Conservation (phyloP, 2,113 vertebrate genomes). For the Megalops atlanticus region DNA sequence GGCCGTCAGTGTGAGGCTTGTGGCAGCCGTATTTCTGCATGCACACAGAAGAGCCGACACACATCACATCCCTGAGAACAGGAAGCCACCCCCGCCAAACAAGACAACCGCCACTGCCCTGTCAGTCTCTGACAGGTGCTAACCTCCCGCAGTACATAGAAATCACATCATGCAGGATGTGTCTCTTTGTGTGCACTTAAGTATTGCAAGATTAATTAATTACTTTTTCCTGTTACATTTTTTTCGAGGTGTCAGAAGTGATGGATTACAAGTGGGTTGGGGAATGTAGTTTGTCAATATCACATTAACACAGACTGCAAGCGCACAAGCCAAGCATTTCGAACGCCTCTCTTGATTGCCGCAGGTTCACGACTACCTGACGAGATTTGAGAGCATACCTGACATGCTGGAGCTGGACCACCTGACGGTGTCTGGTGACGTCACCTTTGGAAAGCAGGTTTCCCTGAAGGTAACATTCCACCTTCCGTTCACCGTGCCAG, state of each 20-base stretch:
- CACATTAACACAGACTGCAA: background rate
- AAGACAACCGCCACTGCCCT: no score
- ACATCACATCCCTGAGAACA: background rate
- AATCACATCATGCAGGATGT: background rate
- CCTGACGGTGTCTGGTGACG: conserved; percentile 95
- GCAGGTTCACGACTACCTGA: conserved; percentile 95
- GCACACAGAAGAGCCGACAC: background rate
- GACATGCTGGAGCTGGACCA: conserved; percentile 98
- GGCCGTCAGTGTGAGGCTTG: no score
- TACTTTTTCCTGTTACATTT: background rate
- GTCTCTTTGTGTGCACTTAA: no score
- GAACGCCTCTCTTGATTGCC: background rate
- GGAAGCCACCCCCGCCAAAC: background rate
- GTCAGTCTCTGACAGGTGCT: no score
- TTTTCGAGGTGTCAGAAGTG: background rate
- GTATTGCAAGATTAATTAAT: background rate
- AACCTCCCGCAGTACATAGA: no score
- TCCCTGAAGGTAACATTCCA: conserved; percentile 81
- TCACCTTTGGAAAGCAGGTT: conserved; percentile 96
- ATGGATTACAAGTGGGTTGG: background rate
- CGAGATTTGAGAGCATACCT: conserved; percentile 95
- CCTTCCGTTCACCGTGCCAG: background rate
- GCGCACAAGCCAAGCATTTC: background rate
- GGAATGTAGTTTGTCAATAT: background rate
- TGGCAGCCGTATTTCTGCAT: background rate